A percentile compares a stretch with the other conserved stretches of the same genome.
Conservation (phyloP, 2,113 vertebrate genomes). For the Hypocryptadius cinnamomeus region DNA sequence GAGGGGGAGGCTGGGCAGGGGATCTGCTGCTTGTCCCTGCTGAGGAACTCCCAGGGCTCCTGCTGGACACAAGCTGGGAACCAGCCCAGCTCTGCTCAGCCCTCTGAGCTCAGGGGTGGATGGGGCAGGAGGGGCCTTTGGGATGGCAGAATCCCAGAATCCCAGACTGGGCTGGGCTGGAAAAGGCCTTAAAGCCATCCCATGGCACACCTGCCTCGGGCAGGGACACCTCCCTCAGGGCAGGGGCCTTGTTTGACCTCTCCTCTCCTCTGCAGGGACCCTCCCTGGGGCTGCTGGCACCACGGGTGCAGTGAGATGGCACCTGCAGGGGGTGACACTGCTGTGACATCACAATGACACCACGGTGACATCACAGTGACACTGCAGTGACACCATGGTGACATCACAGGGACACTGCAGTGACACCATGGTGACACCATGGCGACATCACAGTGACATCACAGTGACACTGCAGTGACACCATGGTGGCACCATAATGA, state of each 20-base stretch:
- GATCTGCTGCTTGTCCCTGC: neutral
- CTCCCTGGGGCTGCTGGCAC: neutral
- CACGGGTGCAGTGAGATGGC: too few species aligned
- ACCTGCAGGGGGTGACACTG: too few species aligned
- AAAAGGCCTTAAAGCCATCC: too few species aligned
- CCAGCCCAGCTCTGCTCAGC: neutral
- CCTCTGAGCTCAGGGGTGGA: neutral
- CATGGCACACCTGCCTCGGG: fast-evolving
- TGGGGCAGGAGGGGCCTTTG: neutral
- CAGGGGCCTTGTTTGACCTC: neutral
- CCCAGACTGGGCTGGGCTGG: neutral
- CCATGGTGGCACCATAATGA: fast-evolving
- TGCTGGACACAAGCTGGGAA: neutral
- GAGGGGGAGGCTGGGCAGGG: neutral
- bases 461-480: too few species aligned
- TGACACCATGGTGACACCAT: neutral
- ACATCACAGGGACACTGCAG: neutral
- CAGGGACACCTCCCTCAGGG: neutral
- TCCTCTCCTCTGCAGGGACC: too few species aligned
- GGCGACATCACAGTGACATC: too few species aligned
- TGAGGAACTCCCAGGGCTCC: neutral
- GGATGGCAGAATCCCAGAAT: neutral
- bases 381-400: neutral
- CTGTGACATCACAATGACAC: neutral
- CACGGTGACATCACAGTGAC: neutral